These are phyloP conservation scores for Dromaius novaehollandiae DNA, from an alignment of 2,113 vertebrate genomes.

Conservation along the genomic window DNA sequence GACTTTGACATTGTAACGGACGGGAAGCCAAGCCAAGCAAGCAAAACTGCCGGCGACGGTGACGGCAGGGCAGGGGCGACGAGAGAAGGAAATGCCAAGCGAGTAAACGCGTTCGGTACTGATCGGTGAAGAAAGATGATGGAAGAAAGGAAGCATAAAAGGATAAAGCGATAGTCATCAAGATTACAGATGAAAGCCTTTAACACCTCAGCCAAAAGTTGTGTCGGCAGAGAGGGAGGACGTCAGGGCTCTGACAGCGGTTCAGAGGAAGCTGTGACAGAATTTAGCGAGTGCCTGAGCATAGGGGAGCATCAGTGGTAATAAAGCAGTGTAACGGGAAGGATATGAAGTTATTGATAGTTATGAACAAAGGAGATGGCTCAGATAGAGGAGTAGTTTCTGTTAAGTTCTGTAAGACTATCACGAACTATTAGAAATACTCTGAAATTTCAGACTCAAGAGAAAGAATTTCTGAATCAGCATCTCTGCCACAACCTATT, in stretches of 20 bases:
- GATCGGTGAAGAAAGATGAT: not conserved
- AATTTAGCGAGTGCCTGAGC: not conserved
- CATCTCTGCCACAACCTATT: not conserved
- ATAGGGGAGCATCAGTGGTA: not conserved
- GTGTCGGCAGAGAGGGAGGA: not conserved
- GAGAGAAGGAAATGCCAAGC: not conserved
- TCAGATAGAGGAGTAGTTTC: not conserved
- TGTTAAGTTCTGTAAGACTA: not conserved
- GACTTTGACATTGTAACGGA: conserved; percentile 39
- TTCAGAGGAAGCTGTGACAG: not conserved
- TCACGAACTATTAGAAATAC: not conserved
- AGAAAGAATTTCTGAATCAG: not conserved
- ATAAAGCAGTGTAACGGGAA: not conserved
- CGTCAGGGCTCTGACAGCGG: not conserved
- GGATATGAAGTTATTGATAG: not conserved
- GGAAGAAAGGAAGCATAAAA: not conserved
- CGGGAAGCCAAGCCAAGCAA: not conserved
- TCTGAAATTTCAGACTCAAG: not conserved
- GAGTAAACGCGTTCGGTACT: not conserved
- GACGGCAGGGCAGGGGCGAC: fast-evolving
- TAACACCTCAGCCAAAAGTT: not conserved
- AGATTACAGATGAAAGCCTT: not conserved
- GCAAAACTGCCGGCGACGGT: not conserved
- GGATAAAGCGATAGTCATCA: not conserved
- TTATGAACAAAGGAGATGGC: not conserved